Base-by-base conservation (phyloP, 1,140 invertebrate genomes). In the Pygmarrhopalites habei region DNA sequence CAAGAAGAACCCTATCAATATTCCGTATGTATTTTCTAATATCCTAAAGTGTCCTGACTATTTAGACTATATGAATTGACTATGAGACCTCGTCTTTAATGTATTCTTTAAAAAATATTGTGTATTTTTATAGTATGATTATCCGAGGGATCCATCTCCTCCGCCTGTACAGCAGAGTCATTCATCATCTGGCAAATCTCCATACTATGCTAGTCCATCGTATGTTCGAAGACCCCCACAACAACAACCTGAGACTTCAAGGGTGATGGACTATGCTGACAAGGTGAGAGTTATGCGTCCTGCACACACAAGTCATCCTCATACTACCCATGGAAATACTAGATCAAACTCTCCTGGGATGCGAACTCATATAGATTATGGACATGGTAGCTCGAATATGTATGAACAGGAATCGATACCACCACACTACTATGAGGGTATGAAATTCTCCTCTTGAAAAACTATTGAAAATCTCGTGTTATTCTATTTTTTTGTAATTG, bases 231-330 rank as follows among this genome's bases (percentile, higher is more conserved):
- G 25, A 26, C 52, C 15, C 4, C 26, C 52, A 10, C 23, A 17
- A 12, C 26, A 32, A 32, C 41, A 51, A 47, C 28, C 32, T 23
- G 60, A 62, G 29, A 53, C 21, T 32, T 32, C 47, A 10, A 47
- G 60, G 23, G 41, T 53, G 5, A 57, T 62, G 28, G 60, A 62
- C 10, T 62, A 53, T 57, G 51, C 49, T 47, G 60, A 62, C 15
- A 62, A 62, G 47, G 35, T 55, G 26, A 21, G 51, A 19, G n/a
- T n/a, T n/a, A n/a, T n/a, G n/a, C n/a, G n/a, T n/a, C n/a, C n/a
- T n/a, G n/a, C n/a, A n/a, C 46, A 49, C 29, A 55, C 12, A 12
- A 28, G 26, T 14, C 25, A 26, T 5, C 5, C 51, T 32, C 51
- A 55, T 32, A 17, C 25, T 55, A 32, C n/a, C 5, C 32, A 57